These are phyloP conservation scores for Eristalinus sepulchralis DNA, from an alignment of 2,888 invertebrate species.

Conservation along the genomic window DNA sequence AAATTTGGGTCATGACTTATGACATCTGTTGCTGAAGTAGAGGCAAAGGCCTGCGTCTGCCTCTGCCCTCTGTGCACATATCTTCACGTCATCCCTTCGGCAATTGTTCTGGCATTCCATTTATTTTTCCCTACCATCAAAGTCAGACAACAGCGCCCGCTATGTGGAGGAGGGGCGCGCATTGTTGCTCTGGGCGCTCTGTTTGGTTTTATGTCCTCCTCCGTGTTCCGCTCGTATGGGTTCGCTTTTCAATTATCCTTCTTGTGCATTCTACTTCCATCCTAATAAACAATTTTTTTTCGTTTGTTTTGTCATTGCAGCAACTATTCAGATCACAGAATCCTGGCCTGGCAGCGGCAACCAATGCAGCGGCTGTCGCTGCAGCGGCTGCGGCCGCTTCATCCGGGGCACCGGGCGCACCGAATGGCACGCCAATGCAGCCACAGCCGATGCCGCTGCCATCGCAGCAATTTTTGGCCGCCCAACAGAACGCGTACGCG, in stretches of 20 bases:
- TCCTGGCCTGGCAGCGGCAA: conserved; percentile 85
- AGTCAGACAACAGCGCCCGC: conserved; percentile 2
- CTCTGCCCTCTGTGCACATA: not conserved
- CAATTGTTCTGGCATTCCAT: conserved; percentile 43
- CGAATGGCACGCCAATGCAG: conserved; percentile 85
- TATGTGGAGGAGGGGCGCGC: not conserved
- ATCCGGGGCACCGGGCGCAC: conserved; percentile 83
- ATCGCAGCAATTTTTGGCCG: conserved; percentile 87
- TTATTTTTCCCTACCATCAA: conserved; percentile 40
- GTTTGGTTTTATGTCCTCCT: not conserved
- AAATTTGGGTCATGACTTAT: conserved; percentile 71
- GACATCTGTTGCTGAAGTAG: conserved; percentile 70
- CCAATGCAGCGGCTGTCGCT: conserved; percentile 79
- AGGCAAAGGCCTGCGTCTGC: not conserved
- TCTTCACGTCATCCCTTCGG: not conserved
- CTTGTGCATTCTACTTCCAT: not conserved
- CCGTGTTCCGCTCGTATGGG: not conserved
- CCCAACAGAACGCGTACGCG: conserved; percentile 85
- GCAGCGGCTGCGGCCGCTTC: conserved; percentile 79
- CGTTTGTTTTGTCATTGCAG: conserved; percentile 81
- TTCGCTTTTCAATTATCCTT: conserved; percentile 29
- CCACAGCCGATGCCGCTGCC: conserved; percentile 89
- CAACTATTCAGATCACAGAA: conserved; percentile 95
- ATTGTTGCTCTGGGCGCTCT: not conserved
- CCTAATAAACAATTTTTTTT: conserved; percentile 6